Evolutionary conservation across 2,888 invertebrate species (phyloP), one percentile per base, ranked within the genome.

Genomic region (Muschampia plurimacula): DNA sequence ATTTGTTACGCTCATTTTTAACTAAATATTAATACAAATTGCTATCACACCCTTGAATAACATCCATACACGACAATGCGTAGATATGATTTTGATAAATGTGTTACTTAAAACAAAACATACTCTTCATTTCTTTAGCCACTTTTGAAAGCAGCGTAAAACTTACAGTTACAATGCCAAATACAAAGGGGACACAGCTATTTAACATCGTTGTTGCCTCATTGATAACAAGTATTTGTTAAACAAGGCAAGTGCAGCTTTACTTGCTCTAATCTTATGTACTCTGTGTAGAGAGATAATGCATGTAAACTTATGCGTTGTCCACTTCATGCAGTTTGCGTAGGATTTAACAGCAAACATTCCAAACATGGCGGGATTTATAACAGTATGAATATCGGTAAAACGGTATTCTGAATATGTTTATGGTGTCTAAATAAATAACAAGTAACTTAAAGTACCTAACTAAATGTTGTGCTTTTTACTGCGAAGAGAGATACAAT

Each of bases 181-280:
- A 36, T 46, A 64, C 64, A 28, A 28, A 46, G 44, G 22, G 10
- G 12, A 46, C 22, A 8, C 55, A 32, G 1, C 7, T 64, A 64
- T 64, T 44, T 64, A 46, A 64, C 46, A 46, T 36, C 15, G 63
- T 44, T 2, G 7, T 64, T 8, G 44, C 44, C 7, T 62, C 22
- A 55, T 39, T 55, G 69, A 70, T 70, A 70, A 36, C 55, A 22
- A 44, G 41, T 64, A 39, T 70, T 70, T 65, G 64, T 65, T 44
- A 12, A 72, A 52, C 55, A 22, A 55, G 55, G 7, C 68, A 63
- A 63, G 55, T 69, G 52, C 66, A 66, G 59, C 57, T 71, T 66
- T 70, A 49, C 63, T 72, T 55, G 71, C 65, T 74, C 74, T 67
- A 72, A 52, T 39, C 73, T 72, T 67, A 69, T 22, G 52, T 15